phyloP scores from a whole-genome alignment of 2,797 vertebrate species.

The Arrhamphus sclerolepis region DNA sequence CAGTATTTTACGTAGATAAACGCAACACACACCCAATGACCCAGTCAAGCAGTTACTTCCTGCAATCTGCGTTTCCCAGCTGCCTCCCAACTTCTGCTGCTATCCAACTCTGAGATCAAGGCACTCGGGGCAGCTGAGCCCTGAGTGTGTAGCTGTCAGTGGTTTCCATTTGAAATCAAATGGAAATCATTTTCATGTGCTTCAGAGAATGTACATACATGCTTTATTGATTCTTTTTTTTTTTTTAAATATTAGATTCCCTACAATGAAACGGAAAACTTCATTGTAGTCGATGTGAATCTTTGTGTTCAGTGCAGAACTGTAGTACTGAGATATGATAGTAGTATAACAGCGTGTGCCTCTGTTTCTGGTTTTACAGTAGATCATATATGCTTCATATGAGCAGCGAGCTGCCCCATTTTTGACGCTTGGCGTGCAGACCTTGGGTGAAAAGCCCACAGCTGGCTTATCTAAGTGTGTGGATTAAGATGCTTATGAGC shows the following conservation, averaged over 20 bases:
- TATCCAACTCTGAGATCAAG: conserved; percentile 40
- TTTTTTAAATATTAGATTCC: too few relatives aligned
- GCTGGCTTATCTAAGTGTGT: conserved; percentile 40
- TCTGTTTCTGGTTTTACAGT: too few relatives aligned
- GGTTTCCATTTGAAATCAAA: conserved; percentile 15
- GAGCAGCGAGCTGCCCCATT: conserved; percentile 11
- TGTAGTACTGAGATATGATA: too few relatives aligned
- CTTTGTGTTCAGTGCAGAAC: too few relatives aligned
- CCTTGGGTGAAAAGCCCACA: conserved; percentile 57
- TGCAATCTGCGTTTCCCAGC: conserved; percentile 49
- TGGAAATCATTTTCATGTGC: neutral
- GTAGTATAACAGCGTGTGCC: too few relatives aligned
- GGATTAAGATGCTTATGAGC: conserved; percentile 59
- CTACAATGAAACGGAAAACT: too few relatives aligned
- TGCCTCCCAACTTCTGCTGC: conserved; percentile 42
- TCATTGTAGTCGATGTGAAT: too few relatives aligned
- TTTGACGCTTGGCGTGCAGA: conserved; percentile 12
- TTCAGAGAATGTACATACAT: too few relatives aligned
- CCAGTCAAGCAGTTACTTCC: conserved; percentile 15
- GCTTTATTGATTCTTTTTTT: too few relatives aligned
- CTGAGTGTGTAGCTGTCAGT: conserved; percentile 5
- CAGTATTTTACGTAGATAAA: neutral
- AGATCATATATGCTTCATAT: neutral
- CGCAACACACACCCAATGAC: conserved; percentile 43
- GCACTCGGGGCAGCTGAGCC: conserved; percentile 54